Conservation (phyloP, 2,113 vertebrate species). For the Porphyrio hochstetteri region DNA sequence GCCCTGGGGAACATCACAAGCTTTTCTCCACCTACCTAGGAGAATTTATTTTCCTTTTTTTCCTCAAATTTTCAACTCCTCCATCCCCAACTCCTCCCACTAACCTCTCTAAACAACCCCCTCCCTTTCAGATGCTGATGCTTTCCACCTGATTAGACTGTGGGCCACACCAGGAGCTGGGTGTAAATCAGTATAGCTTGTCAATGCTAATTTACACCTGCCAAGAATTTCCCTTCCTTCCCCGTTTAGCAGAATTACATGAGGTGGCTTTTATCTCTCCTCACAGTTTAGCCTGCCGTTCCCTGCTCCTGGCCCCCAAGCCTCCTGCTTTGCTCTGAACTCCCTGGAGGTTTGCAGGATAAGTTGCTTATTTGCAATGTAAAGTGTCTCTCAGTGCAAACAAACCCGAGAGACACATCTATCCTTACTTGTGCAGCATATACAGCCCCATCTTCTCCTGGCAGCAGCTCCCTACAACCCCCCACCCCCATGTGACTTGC, state of each 20-base stretch:
- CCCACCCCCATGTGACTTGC: not conserved
- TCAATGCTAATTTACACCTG: constrained; percentile 31
- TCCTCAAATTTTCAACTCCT: not conserved
- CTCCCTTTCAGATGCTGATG: constrained; percentile 15
- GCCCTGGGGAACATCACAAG: not conserved
- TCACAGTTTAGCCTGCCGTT: not conserved
- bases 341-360: constrained; percentile 18
- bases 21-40: not conserved
- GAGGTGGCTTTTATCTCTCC: constrained; percentile 32
- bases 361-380: constrained; percentile 64
- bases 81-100: not conserved
- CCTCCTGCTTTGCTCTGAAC: constrained; percentile 30
- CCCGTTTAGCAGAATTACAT: constrained; percentile 48
- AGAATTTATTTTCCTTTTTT: not conserved
- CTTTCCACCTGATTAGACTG: constrained; percentile 30
- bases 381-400: constrained; percentile 34
- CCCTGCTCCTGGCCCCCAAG: not conserved
- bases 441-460: not conserved
- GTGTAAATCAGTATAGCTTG: constrained; percentile 18
- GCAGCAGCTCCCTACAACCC: not conserved
- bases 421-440: constrained; percentile 1
- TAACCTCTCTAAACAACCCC: not conserved
- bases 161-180: not conserved
- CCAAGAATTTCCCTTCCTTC: constrained; percentile 20
- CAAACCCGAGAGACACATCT: not conserved